Conservation (phyloP, 2,797 vertebrate species). For the Apodemus agrarius region DNA sequence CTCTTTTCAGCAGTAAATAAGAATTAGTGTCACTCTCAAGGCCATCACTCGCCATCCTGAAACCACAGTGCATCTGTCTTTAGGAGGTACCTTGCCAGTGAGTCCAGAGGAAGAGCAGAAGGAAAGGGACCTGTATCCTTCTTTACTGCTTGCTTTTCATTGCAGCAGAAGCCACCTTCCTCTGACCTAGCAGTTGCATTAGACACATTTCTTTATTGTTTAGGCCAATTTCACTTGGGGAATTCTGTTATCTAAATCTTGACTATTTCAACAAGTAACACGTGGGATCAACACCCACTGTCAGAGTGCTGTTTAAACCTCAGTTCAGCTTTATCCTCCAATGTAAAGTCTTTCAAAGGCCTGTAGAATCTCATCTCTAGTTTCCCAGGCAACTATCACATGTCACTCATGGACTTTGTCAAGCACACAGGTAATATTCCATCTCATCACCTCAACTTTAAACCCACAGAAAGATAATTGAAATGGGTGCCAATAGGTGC, state of each 20-base stretch:
- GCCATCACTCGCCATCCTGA: neutral
- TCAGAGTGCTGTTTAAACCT: slow-evolving; percentile 61
- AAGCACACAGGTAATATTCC: slow-evolving; percentile 74
- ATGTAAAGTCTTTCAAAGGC: slow-evolving; percentile 61
- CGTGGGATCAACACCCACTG: neutral
- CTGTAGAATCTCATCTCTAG: slow-evolving; percentile 69
- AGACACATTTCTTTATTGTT: slow-evolving; percentile 21
- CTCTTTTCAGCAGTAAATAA: neutral
- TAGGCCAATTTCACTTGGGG: neutral
- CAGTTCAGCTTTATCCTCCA: slow-evolving; percentile 66
- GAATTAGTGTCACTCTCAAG: neutral
- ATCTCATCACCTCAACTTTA: slow-evolving; percentile 78
- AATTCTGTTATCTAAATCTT: slow-evolving; percentile 44
- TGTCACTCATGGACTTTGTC: slow-evolving; percentile 68
- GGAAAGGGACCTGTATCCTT: neutral
- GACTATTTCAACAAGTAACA: slow-evolving; percentile 41
- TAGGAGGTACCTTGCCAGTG: neutral
- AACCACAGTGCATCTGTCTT: neutral
- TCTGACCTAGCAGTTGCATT: neutral
- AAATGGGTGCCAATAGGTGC: slow-evolving; percentile 68
- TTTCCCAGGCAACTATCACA: slow-evolving; percentile 82
- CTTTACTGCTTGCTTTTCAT: neutral
- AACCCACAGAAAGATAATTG: slow-evolving; percentile 75
- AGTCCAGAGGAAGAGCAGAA: neutral
- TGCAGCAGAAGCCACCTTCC: neutral